A percentile compares a stretch with the other conserved stretches of the same genome.
Evolutionary conservation across 1,140 invertebrate species (phyloP).

Genomic region (Hylaeus volcanicus): DNA sequence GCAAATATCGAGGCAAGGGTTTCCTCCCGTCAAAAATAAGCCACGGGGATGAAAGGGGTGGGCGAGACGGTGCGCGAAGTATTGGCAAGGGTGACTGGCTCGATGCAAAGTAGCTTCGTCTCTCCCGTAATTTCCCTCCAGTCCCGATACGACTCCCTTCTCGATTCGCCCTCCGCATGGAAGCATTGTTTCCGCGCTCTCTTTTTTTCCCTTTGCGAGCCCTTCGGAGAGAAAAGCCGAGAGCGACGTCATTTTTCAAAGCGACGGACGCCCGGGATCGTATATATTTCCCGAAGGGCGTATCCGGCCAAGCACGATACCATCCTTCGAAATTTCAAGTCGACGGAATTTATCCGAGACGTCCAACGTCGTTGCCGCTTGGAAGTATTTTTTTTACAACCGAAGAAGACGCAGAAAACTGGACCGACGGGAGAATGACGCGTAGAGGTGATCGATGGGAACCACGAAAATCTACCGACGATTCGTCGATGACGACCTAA

Average conservation of each 20-base stretch:
- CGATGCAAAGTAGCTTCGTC: slow-evolving; percentile 56
- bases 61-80: slow-evolving; percentile 52
- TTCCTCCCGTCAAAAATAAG: slow-evolving; percentile 59
- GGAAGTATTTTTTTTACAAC: background rate
- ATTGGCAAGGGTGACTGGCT: slow-evolving; percentile 58
- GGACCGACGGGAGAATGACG: background rate
- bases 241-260: slow-evolving; percentile 72
- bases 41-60: slow-evolving; percentile 51
- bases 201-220: slow-evolving; percentile 23
- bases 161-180: slow-evolving; percentile 43
- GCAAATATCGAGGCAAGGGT: slow-evolving; percentile 46
- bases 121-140: slow-evolving; percentile 28
- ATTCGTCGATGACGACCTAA: no score
- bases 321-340: slow-evolving; percentile 30
- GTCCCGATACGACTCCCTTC: slow-evolving; percentile 1
- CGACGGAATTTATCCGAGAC: background rate
- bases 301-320: slow-evolving; percentile 6
- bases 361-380: no score
- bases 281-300: slow-evolving; percentile 19
- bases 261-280: slow-evolving; percentile 58
- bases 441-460: no score
- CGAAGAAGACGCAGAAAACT: background rate
- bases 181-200: slow-evolving; percentile 58
- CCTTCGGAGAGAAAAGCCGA: slow-evolving; percentile 16
- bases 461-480: background rate